These are phyloP conservation scores for Leuciscus idus DNA, from an alignment of 2,113 vertebrate genomes.

Conservation along the genomic window DNA sequence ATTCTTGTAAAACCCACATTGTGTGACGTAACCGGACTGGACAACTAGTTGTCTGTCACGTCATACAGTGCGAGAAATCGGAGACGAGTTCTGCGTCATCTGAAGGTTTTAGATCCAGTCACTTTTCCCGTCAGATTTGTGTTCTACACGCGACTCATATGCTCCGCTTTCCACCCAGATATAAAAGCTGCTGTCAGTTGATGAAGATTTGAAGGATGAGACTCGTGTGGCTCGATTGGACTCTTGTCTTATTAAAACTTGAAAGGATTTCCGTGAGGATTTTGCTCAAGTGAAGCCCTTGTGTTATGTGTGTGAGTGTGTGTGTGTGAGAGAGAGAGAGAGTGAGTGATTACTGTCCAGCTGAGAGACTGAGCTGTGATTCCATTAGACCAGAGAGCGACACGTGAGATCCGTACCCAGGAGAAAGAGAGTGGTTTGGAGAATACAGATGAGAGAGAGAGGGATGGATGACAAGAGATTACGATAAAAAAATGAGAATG, in stretches of 20 bases:
- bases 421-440: constrained; percentile 48
- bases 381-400: constrained; percentile 47
- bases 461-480: constrained; percentile 46
- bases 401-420: constrained; percentile 34
- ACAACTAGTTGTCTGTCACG: too few relatives aligned
- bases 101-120: too few relatives aligned
- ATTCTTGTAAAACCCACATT: too few relatives aligned
- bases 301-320: background rate
- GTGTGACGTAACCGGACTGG: too few relatives aligned
- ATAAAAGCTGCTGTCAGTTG: too few relatives aligned
- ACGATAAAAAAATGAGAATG: constrained; percentile 36
- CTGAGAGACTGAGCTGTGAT: constrained; percentile 50
- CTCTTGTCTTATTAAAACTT: background rate
- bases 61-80: too few relatives aligned
- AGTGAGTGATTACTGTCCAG: constrained; percentile 41
- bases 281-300: constrained; percentile 31
- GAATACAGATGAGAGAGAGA: constrained; percentile 51
- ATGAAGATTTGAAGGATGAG: too few relatives aligned
- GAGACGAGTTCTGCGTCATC: too few relatives aligned
- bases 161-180: too few relatives aligned
- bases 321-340: constrained; percentile 26
- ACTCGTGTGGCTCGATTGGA: too few relatives aligned
- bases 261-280: constrained; percentile 32
- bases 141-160: too few relatives aligned
- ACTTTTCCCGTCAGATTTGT: too few relatives aligned